phyloP scores from a whole-genome alignment of 2,113 vertebrate species.

The Pardalotus punctatus region DNA sequence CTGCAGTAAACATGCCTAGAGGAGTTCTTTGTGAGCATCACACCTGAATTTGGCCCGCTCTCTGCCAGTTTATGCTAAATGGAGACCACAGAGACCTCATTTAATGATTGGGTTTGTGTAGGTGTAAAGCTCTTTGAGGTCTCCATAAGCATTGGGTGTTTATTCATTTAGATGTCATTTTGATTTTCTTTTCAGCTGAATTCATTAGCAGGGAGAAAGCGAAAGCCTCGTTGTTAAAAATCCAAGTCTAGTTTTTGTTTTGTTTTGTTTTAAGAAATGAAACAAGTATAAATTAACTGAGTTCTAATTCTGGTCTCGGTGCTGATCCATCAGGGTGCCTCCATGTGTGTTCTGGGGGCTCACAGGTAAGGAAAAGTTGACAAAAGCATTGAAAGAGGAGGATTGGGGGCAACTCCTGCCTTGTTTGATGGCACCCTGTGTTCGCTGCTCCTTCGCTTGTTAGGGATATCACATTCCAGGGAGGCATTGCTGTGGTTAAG shows the following conservation, averaged over 20 bases:
- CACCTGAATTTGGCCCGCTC: neutral
- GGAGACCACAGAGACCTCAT: conserved; percentile 5
- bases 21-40: neutral
- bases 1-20: neutral
- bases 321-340: neutral
- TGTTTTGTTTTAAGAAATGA: neutral
- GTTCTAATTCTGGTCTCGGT: neutral
- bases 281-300: neutral
- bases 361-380: neutral
- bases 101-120: neutral
- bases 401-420: neutral
- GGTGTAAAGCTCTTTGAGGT: conserved; percentile 17
- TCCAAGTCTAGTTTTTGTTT: neutral
- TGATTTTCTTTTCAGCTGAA: neutral
- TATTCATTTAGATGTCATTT: neutral
- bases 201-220: neutral
- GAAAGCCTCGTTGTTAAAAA: neutral
- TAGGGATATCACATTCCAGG: neutral
- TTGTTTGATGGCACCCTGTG: neutral
- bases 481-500: neutral
- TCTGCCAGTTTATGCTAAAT: neutral
- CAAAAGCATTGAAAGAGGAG: neutral
- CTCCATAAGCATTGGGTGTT: neutral
- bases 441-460: neutral
- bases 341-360: neutral